Base-by-base conservation (phyloP, 1,140 invertebrate species). In the Drosophila repletoides region DNA sequence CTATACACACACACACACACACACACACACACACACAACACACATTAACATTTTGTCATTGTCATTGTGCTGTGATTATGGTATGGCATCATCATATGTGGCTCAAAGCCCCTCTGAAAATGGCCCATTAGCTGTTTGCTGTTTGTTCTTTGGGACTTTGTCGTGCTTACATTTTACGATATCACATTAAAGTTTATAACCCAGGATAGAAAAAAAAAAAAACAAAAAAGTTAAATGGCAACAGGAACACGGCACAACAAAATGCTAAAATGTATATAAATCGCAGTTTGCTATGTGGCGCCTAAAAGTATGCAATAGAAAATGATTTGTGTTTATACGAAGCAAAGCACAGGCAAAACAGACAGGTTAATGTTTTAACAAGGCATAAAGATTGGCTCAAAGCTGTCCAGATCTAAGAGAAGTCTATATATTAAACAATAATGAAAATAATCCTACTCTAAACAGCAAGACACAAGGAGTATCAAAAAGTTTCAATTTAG, bases 21-120 rank as follows among this genome's bases (percentile, higher is more conserved):
- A 12, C 19, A 21, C 12, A 53, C 7, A 36, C 12, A 6, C 10
- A 40, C 26, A 26, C 40, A 55, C 56, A 58, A 33, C 33, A 10
- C 49, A 58, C 63, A 65, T 76, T 69, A 72, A 76, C 59, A 73
- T 73, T 83, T 69, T 84, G 56, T 51, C 70, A 74, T 84, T 60
- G 46, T 83, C 58, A 72, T 68, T 60, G n/a, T n/a, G 49, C 55
- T 41, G 69, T 73, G 79, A 83, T 83, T 83, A 73, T 70, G 79
- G 77, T 49, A 24, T 40, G 36, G n/a, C n/a, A n/a, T n/a, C 53
- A 40, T 56, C 68, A 68, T 66, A 60, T 70, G 58, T 70, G 59
- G 17, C 38, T 17, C 38, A 19, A 3, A 2, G 34, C 22, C 1
- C 17, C n/a, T 15, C 1, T 7, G 26, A 22, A 19, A 66, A 59